phyloP scores from a whole-genome alignment of 2,797 vertebrate species.

The Sebastes jordani region DNA sequence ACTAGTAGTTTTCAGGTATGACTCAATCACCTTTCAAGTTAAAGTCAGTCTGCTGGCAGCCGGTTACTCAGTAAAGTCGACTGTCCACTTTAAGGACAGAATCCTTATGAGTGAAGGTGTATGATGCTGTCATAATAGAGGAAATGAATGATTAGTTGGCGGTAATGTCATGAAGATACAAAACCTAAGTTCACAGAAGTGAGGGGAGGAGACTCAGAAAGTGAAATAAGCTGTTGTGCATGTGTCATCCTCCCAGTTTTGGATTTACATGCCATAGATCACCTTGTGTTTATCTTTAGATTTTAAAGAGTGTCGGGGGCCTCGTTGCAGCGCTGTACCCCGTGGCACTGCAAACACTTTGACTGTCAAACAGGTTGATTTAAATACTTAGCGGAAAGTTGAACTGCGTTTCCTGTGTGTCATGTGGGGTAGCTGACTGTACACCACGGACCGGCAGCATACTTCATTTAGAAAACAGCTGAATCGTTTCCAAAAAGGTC shows the following conservation, averaged over 20 bases:
- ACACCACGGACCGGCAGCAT: neutral
- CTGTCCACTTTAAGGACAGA: neutral
- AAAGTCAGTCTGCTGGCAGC: neutral
- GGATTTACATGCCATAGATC: neutral
- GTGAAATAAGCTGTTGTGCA: neutral
- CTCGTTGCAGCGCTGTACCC: neutral
- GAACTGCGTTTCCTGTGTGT: slow-evolving; percentile 1
- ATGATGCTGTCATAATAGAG: neutral
- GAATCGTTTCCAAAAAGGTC: neutral
- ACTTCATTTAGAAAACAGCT: neutral
- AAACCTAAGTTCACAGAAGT: neutral
- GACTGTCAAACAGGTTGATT: neutral
- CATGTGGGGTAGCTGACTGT: neutral
- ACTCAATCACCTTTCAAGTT: neutral
- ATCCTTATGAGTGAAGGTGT: neutral
- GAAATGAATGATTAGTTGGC: neutral
- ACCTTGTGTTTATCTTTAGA: neutral
- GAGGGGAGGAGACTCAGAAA: neutral
- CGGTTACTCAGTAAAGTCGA: neutral
- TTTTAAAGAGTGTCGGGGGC: neutral
- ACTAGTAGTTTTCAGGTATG: slow-evolving; percentile 12
- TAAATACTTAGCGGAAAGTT: neutral
- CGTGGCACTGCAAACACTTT: neutral
- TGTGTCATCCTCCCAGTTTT: neutral
- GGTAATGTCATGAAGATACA: neutral